A percentile compares a stretch with the other conserved stretches of the same genome.
Conservation (phyloP, 2,888 invertebrate genomes). For the Plutella xylostella region DNA sequence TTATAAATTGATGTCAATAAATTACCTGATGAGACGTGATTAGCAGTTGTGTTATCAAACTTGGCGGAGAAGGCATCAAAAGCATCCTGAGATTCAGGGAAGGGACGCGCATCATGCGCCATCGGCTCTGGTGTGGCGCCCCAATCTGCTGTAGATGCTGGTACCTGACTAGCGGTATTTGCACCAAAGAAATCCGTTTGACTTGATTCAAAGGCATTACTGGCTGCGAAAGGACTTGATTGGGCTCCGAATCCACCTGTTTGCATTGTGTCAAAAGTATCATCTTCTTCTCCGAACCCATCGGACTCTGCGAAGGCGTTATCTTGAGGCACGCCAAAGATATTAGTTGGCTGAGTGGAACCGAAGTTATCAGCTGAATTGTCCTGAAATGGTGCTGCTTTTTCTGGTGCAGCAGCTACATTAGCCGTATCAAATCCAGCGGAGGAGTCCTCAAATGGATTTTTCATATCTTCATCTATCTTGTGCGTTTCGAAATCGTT, state of each 20-base stretch:
- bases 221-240: constrained; percentile 8
- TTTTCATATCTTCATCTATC: constrained; percentile 32
- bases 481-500: constrained; percentile 24
- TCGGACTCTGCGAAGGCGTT: constrained; percentile 18
- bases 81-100: constrained; percentile 51
- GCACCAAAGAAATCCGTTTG: constrained; percentile 15
- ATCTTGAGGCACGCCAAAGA: constrained; percentile 18
- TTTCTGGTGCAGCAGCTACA: constrained; percentile 19
- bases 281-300: constrained; percentile 4
- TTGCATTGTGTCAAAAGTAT: constrained; percentile 25
- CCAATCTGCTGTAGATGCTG: constrained; percentile 32
- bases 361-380: constrained; percentile 27
- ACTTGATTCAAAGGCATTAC: constrained; percentile 16
- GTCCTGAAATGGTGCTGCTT: constrained; percentile 26
- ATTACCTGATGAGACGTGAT: constrained; percentile 36
- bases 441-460: constrained; percentile 39
- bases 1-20: neutral
- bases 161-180: constrained; percentile 17
- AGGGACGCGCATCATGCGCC: constrained; percentile 34
- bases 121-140: constrained; percentile 33
- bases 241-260: constrained; percentile 20
- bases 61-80: constrained; percentile 93
- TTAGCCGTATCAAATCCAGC: constrained; percentile 14
- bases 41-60: constrained; percentile 78
- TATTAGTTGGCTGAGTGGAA: constrained; percentile 20